Evolutionary conservation across 1,140 invertebrate species (phyloP), one percentile per base, ranked within the genome.

Genomic region (Drosophila athabasca): DNA sequence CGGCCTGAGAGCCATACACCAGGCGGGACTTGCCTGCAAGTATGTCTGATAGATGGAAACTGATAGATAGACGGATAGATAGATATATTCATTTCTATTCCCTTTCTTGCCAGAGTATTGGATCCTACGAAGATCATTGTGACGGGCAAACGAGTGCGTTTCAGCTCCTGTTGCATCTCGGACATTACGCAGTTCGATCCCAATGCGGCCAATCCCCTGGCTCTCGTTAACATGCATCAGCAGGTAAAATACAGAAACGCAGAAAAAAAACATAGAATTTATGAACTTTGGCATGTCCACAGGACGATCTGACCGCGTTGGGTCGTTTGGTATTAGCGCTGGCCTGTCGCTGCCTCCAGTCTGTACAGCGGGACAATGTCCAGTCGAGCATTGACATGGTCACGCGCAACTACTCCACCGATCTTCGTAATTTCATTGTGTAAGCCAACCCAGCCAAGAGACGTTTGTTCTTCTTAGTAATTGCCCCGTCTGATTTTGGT

Each of bases 381-480:
- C 94, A 95, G 84, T 95, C 96, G 0, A 97, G 97, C 19, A 93
- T 99, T 85, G 97, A 99, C 62, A 94, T 98, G 54, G 96, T 99
- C 51, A 94, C 96, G 46, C 94, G 97, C 77, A 95, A 96, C 76
- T 99, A 99, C 92, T 97, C 98, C 26, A 93, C 95, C 17, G 98
- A 99, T 94, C 94, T 99, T 77, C 95, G 97, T 90, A 98, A 99
- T 92, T 94, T 99, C 48, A 97, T 99, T 79, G 93, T 98, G 97
- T 98, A 94, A 92, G 95, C 2, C 9, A 0, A 1, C 7, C n/a
- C 35, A 19, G 3, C 6, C 11, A 6, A 13, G 9, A 39, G 24
- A 26, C 24, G 24, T 26, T 26, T 26, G 11, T 39, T 13, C 11
- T 39, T 39, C 4, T 39, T 13, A 39, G 13, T 39, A 13, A 39